Conservation (phyloP, 2,888 invertebrate genomes). For the Ochropacha duplaris region DNA sequence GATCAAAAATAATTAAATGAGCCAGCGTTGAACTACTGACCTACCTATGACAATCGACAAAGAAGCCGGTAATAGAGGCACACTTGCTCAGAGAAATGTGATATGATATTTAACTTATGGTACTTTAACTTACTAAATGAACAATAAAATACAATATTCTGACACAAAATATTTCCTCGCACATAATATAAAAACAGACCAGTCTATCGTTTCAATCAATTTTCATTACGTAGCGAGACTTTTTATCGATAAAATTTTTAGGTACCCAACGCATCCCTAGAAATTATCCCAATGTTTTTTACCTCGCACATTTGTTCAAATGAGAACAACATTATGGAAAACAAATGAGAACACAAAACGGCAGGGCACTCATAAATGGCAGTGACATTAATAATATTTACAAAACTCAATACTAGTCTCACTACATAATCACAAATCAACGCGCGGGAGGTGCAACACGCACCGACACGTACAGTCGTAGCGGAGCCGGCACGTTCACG, state of each 20-base stretch:
- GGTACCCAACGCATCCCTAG: not conserved
- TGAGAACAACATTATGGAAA: not conserved
- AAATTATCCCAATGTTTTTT: not conserved
- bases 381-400: slow-evolving; percentile 22
- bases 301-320: not conserved
- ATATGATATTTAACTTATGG: no score
- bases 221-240: slow-evolving; percentile 33
- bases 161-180: slow-evolving; percentile 25
- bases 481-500: slow-evolving; percentile 50
- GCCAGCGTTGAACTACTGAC: no score
- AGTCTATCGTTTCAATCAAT: slow-evolving; percentile 34
- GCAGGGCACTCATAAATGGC: slow-evolving; percentile 27
- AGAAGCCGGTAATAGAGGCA: no score
- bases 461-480: slow-evolving; percentile 68
- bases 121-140: not conserved
- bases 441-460: slow-evolving; percentile 46
- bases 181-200: slow-evolving; percentile 42
- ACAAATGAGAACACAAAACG: slow-evolving; percentile 1
- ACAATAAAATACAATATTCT: no score
- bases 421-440: slow-evolving; percentile 16
- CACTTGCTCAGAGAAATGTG: no score
- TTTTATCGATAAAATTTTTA: slow-evolving; percentile 18
- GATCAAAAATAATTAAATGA: no score
- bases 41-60: no score
- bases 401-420: slow-evolving; percentile 18